Base-by-base conservation (phyloP, 2,797 vertebrate genomes). In the Vultur gryphus region DNA sequence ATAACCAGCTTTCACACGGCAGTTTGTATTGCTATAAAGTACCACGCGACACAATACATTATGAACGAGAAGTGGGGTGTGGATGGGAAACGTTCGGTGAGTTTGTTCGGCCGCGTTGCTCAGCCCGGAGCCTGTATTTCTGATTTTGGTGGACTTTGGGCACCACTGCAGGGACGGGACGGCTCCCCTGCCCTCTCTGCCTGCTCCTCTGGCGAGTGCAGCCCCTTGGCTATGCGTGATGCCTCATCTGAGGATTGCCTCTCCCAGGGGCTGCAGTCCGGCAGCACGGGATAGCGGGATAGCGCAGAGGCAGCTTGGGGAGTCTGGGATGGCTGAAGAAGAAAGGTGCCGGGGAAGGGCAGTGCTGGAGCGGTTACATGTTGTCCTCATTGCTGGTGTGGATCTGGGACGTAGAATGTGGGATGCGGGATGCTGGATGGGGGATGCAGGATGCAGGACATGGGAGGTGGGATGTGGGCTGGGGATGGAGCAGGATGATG, bases 11-110 rank as follows among this genome's bases (percentile, higher is more conserved):
- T 37, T 44, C 25, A 3, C 3, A 7, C 0, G 41, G 33, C n/a
- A 6, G 43, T 72, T 51, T 4, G 77, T 23, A 0, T 39, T 13
- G 61, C 76, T 33, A 0, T 15, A 7, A 46, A 49, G 62, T 7
- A 6, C 28, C 23, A 0, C 5, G 9, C 19, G 7, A 9, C 13
- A 2, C 57, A 1, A 3, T 43, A 33, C 17, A 10, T 81, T 2
- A 2, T 5, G 64, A 23, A 11, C 5, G 43, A 58, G 59, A 11
- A 9, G 61, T 0, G n/a, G 73, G 62, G 23, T 1, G 23, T 13
- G 49, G 72, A 13, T 58, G 72, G 78, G 86, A 13, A 57, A 12
- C 8, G 1, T 55, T 58, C 9, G 1, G 11, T 16, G 39, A 29
- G 55, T 18, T 41, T 12, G n/a, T 52, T 52, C 10, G 2, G 24